Percentiles rank a stretch among this genome's conserved stretches.
Conservation (phyloP, 2,113 vertebrate species). For the Garra rufa region DNA sequence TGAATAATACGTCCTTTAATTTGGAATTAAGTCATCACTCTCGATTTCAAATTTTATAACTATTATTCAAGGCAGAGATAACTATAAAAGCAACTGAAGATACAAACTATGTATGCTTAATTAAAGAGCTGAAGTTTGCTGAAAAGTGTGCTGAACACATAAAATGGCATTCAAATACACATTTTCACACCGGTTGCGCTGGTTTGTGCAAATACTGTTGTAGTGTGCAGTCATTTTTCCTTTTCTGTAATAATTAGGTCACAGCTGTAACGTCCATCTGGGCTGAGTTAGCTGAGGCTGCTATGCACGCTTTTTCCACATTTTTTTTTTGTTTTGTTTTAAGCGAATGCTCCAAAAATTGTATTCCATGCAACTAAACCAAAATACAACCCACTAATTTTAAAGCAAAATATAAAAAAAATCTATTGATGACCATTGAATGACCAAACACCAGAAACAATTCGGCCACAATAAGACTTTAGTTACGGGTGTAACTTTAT, state of each 20-base stretch:
- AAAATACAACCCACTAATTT: background rate
- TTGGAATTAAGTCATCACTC: background rate
- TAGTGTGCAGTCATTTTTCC: conserved; percentile 16
- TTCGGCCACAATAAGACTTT: background rate
- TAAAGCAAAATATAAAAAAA: background rate
- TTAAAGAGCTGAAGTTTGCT: background rate
- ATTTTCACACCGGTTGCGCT: background rate
- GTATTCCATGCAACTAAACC: background rate
- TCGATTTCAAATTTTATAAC: background rate
- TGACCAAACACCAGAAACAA: background rate
- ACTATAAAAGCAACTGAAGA: background rate
- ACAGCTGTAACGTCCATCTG: conserved; percentile 33
- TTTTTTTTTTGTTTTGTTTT: background rate
- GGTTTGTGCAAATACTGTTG: background rate
- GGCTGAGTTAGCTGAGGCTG: background rate
- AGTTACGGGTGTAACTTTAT: background rate
- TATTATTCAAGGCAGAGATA: background rate
- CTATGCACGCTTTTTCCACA: conserved; percentile 7
- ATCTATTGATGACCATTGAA: background rate
- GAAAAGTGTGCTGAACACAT: background rate
- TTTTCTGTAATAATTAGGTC: conserved; percentile 13
- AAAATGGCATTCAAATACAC: background rate
- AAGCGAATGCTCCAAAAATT: background rate
- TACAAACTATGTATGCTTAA: background rate
- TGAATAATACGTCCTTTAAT: background rate